phyloP scores from a whole-genome alignment of 2,888 invertebrate genomes.

The Dascillus cervinus region DNA sequence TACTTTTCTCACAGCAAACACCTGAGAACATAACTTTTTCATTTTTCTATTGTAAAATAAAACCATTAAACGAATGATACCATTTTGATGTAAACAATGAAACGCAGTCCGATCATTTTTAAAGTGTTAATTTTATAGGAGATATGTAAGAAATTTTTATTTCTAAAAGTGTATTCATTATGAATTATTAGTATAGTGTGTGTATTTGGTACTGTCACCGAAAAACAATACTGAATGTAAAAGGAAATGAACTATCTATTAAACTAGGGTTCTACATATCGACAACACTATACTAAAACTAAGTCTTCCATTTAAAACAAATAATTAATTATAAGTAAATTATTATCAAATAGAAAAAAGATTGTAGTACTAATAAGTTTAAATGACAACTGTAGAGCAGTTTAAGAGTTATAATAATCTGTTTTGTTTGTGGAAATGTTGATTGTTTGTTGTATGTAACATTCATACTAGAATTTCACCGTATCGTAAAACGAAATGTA shows the following conservation, averaged over 20 bases:
- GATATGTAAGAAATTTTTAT: no score
- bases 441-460: slow-evolving; percentile 40
- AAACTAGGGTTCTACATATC: slow-evolving; percentile 24
- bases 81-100: neutral
- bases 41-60: no score
- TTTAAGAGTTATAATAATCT: slow-evolving; percentile 32
- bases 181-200: slow-evolving; percentile 29
- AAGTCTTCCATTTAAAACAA: slow-evolving; percentile 46
- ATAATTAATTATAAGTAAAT: slow-evolving; percentile 44
- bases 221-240: slow-evolving; percentile 20
- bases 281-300: slow-evolving; percentile 38
- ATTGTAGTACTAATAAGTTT: slow-evolving; percentile 28
- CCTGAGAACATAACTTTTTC: no score
- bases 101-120: no score
- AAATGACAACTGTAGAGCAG: slow-evolving; percentile 35
- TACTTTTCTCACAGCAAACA: no score
- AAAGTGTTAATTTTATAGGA: no score
- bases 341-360: slow-evolving; percentile 17
- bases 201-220: slow-evolving; percentile 28
- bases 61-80: neutral
- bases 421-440: slow-evolving; percentile 39
- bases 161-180: slow-evolving; percentile 20
- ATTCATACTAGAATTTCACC: slow-evolving; percentile 37
- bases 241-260: slow-evolving; percentile 16
- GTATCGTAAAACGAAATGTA: slow-evolving; percentile 39